Evolutionary conservation across 2,888 invertebrate genomes (phyloP), one percentile per base, ranked within the genome.

Genomic region (Cantharis rustica): DNA sequence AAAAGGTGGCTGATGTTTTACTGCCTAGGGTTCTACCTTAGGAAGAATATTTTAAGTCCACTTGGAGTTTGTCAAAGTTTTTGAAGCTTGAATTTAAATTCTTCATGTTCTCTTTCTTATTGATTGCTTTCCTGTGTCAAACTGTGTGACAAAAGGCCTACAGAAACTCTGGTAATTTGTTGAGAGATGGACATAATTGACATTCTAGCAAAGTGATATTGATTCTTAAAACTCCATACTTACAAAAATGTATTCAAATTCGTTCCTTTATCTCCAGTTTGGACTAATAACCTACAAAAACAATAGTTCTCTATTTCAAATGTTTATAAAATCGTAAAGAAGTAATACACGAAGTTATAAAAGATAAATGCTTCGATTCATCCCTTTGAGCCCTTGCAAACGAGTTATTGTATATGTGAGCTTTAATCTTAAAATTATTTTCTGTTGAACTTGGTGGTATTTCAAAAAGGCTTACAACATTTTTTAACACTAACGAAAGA

Each of bases 151-250:
- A 68, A 68, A 68, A 68, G 73, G 68, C 61, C 61, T 68, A 68
- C 61, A 73, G 61, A 73, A 73, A 61, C 64, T 72, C 31, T n/a
- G 66, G 71, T 75, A 75, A 75, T 71, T 75, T 71, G 68, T 75
- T 71, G 64, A 17, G 64, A 64, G 75, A 75, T 68, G 63, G 70
- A 71, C 71, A 20, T 64, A 75, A 75, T 75, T 75, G 75, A 71
- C 75, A 75, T 64, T 66, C 68, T 61, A 61, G 31, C 68, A 71
- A 75, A 71, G 70, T 68, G 71, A 71, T 75, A 75, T 75, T 75
- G 75, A 71, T 75, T 75, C 71, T 64, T 71, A 69, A 10, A 75
- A 66, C 64, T 66, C 17, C 0, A 17, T n/a, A 17, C 17, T 20
- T n/a, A 66, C n/a, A 66, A 23, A 20, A 20, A 23, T 17, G 3